Base-by-base conservation (phyloP, 1,140 invertebrate genomes). In the Cotesia vestalis region DNA sequence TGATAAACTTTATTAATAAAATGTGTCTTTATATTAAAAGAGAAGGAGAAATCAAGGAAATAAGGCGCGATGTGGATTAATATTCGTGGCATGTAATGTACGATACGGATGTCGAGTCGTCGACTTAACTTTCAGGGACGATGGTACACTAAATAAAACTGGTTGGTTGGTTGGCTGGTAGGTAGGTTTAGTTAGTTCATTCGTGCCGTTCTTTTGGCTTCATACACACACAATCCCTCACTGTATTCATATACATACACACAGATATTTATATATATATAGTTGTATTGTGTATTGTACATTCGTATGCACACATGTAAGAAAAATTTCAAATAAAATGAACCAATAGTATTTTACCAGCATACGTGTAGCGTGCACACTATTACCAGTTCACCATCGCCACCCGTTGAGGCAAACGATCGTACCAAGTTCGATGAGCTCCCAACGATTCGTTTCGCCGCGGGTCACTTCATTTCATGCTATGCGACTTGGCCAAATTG, bases 11-110 rank as follows among this genome's bases (percentile, higher is more conserved):
- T 46, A 46, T 46, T 46, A 46, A 46, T 46, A 46, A 46, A 46
- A 9, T 46, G 40, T 9, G 6, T 46, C 40, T 46, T 46, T 52
- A 52, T 52, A 52, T 11, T n/a, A 52, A 20, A 14, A 20, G 53
- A 55, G 61, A 3, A 63, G 35, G 52, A 55, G 55, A 27, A 38
- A 62, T 53, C 35, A 55, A 71, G 69, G 69, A 71, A 53, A 71
- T 71, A 71, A 46, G 55, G 38, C 20, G 67, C 70, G 63, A 57
- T 59, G 57, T 27, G 62, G 62, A 72, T 72, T 72, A 72, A 72
- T 55, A 72, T 72, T 72, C 73, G 66, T 74, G 46, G 68, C 69
- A 69, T 57, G 69, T 74, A 74, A 74, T 63, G 68, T 73, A 71
- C 63, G 59, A 71, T 71, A 71, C 66, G 73, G 66, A 74, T 71